These are phyloP conservation scores for Colossoma macropomum DNA, from an alignment of 2,113 vertebrate genomes.

Conservation along the genomic window DNA sequence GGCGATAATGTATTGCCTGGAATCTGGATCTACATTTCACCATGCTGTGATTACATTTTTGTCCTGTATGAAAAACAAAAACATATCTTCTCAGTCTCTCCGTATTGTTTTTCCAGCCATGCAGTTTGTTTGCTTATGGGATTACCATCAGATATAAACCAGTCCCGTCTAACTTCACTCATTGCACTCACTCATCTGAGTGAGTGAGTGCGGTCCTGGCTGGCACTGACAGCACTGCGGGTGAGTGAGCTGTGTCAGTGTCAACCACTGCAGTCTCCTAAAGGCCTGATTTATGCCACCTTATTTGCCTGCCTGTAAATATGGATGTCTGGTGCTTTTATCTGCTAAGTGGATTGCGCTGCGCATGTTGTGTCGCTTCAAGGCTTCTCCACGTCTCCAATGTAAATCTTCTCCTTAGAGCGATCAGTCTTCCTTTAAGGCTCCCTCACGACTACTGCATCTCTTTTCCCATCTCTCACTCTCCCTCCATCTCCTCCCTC, in stretches of 20 bases:
- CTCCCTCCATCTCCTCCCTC: not conserved
- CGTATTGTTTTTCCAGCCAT: not conserved
- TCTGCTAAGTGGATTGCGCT: constrained; percentile 9
- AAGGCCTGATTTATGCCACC: not conserved
- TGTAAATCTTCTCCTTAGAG: constrained; percentile 1
- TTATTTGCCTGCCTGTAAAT: constrained; percentile 17
- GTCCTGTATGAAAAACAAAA: not conserved
- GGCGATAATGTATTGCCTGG: no score
- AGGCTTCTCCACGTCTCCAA: constrained; percentile 16
- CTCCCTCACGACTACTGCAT: not conserved
- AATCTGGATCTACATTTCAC: no score
- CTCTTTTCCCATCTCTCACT: constrained; percentile 20
- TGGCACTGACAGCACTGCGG: not conserved
- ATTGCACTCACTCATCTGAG: not conserved
- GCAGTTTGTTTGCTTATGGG: not conserved
- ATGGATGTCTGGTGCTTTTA: constrained; percentile 19
- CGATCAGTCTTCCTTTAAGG: not conserved
- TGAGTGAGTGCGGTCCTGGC: not conserved
- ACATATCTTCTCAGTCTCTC: not conserved
- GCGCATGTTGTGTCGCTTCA: not conserved
- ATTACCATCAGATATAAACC: not conserved
- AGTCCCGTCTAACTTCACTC: not conserved
- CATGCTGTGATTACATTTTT: no score
- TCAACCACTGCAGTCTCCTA: not conserved
- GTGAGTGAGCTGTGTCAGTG: constrained; percentile 5